These are phyloP conservation scores for Notoglanidium macrostoma DNA, from an alignment of 2,797 vertebrate genomes.

Conservation along the genomic window DNA sequence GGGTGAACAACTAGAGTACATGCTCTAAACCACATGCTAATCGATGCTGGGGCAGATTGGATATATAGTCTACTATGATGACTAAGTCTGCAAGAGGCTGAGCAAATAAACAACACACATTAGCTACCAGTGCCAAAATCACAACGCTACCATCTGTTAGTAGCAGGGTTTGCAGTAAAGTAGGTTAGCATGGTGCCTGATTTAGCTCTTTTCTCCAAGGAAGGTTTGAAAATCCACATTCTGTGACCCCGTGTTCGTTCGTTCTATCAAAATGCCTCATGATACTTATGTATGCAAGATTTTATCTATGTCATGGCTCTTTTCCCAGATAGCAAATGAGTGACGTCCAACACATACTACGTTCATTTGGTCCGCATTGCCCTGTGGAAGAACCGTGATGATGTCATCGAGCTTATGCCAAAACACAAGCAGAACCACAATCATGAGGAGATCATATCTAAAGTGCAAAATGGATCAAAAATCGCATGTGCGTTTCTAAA, in stretches of 20 bases:
- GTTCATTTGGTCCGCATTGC: neutral
- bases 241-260: neutral
- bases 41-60: neutral
- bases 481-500: neutral
- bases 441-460: neutral
- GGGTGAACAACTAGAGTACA: neutral
- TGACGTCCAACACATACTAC: neutral
- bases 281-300: neutral
- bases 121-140: constrained; percentile 7
- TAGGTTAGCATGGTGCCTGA: constrained; percentile 31
- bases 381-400: neutral
- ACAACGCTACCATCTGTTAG: constrained; percentile 51
- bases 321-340: neutral
- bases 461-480: neutral
- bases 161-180: constrained; percentile 50
- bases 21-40: neutral
- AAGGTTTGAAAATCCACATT: constrained; percentile 28
- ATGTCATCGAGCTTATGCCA: neutral
- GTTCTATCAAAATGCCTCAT: neutral
- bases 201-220: constrained; percentile 10
- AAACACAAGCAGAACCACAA: neutral
- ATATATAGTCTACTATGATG: constrained; percentile 5
- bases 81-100: constrained; percentile 1
- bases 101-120: constrained; percentile 16
- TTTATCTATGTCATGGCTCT: neutral